Percentiles rank a stretch among this genome's conserved stretches.
Evolutionary conservation across 2,797 vertebrate genomes (phyloP).

Genomic region (Dromococcyx pavoninus): DNA sequence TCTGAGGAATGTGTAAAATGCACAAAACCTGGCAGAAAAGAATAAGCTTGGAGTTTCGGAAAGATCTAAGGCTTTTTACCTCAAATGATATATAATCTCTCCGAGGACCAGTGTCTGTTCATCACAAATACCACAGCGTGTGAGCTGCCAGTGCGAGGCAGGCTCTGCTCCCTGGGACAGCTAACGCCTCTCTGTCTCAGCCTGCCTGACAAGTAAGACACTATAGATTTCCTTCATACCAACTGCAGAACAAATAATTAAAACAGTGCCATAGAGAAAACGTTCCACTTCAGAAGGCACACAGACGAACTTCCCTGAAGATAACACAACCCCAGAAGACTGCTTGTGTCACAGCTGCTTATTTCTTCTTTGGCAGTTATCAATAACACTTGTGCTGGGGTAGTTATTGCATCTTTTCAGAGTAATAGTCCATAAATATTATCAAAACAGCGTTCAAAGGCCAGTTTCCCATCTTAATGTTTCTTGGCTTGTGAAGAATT

Average conservation of each 20-base stretch:
- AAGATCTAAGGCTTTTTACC: background rate
- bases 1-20: background rate
- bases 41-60: background rate
- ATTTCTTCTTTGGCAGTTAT: background rate
- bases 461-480: background rate
- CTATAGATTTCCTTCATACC: background rate
- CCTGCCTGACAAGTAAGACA: background rate
- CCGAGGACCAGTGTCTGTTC: background rate
- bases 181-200: background rate
- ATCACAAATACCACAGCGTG: background rate
- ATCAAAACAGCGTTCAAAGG: background rate
- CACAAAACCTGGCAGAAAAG: background rate
- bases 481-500: constrained; percentile 15
- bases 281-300: background rate
- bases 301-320: background rate
- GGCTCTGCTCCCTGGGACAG: background rate
- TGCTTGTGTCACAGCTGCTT: background rate
- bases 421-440: background rate
- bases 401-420: background rate
- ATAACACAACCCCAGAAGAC: background rate
- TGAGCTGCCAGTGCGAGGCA: background rate
- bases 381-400: background rate
- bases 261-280: background rate
- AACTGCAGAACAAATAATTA: background rate
- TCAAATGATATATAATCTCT: background rate